Evolutionary conservation across 2,113 vertebrate genomes (phyloP).

Genomic region (Carassius carassius): DNA sequence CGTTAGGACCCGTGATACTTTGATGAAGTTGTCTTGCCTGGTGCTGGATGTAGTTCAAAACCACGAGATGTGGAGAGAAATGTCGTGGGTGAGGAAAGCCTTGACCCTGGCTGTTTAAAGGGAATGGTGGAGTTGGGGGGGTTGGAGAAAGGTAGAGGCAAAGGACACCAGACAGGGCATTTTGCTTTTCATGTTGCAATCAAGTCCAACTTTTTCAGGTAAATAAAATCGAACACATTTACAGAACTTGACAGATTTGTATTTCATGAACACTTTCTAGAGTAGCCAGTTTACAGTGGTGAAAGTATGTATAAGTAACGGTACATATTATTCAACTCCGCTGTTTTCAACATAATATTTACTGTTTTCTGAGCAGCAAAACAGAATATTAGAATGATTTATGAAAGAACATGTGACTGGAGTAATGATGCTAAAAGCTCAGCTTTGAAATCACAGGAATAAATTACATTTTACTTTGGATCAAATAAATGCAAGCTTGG

Average conservation of each 20-base stretch:
- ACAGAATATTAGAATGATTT: no score
- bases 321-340: neutral
- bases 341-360: no score
- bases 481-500: no score
- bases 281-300: conserved; percentile 1
- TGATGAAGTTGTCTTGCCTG: conserved; percentile 57
- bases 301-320: neutral
- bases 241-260: neutral
- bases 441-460: no score
- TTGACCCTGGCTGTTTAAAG: conserved; percentile 50
- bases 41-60: conserved; percentile 45
- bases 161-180: conserved; percentile 14
- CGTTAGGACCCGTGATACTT: conserved; percentile 54
- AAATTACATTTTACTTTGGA: no score
- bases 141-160: conserved; percentile 5
- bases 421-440: no score
- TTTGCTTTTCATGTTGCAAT: conserved; percentile 12
- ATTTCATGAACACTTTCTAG: neutral
- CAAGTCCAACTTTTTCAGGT: neutral
- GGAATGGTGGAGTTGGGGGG: neutral
- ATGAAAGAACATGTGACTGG: no score
- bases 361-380: no score
- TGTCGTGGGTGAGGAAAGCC: conserved; percentile 43
- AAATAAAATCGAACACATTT: neutral
- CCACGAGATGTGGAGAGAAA: conserved; percentile 16